Conservation (phyloP, 1,140 invertebrate genomes). For the Cataglyphis hispanica region DNA sequence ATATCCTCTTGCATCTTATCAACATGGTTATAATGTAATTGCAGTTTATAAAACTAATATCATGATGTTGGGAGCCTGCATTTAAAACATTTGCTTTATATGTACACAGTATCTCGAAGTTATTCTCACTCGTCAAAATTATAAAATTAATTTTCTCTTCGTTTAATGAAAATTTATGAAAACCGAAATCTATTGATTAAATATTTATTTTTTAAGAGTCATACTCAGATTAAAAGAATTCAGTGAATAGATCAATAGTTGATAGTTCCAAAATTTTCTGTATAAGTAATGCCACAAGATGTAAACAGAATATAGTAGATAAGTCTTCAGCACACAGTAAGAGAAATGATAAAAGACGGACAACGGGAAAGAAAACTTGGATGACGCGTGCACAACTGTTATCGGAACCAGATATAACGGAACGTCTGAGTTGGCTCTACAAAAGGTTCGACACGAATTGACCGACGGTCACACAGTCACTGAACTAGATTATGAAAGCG, state of each 20-base stretch:
- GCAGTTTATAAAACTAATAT: background rate
- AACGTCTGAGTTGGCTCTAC: background rate
- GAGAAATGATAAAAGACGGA: background rate
- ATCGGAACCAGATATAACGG: slow-evolving; percentile 12
- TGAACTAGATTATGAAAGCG: slow-evolving; percentile 36
- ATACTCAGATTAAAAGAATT: background rate
- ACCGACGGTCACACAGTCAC: slow-evolving; percentile 25
- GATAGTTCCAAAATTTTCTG: background rate
- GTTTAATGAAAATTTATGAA: background rate
- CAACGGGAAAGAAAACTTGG: background rate
- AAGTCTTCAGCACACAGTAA: background rate
- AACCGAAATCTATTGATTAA: background rate
- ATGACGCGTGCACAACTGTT: background rate
- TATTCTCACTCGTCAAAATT: background rate
- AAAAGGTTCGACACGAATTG: slow-evolving; percentile 40
- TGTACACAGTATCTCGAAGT: background rate
- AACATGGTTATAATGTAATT: background rate
- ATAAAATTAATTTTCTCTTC: background rate
- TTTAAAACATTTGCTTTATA: background rate
- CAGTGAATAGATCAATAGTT: background rate
- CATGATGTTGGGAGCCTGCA: too few relatives aligned
- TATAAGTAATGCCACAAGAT: background rate
- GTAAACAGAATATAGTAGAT: background rate
- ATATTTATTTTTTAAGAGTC: background rate
- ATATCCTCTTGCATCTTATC: background rate